A percentile compares a stretch with the other conserved stretches of the same genome.
These are phyloP conservation scores for Sipunculus nudus DNA, from an alignment of 2,888 invertebrate genomes.

Conservation along the genomic window DNA sequence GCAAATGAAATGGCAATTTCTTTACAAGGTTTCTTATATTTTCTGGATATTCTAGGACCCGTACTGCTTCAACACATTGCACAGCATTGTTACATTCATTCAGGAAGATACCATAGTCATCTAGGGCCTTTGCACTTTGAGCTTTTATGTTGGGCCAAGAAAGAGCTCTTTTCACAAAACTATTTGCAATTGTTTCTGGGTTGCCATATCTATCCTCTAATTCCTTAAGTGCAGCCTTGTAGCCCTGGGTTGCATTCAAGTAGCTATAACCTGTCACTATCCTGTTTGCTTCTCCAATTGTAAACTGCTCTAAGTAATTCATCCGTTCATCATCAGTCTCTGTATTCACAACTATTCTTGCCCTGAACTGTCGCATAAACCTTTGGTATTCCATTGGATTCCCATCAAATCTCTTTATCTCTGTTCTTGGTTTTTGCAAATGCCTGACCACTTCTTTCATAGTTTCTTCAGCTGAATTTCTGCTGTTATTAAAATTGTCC, in stretches of 20 bases:
- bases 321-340: constrained; percentile 18
- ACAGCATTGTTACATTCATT: constrained; percentile 26
- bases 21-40: constrained; percentile 15
- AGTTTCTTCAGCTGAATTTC: no score
- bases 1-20: constrained; percentile 25
- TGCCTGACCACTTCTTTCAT: constrained; percentile 1
- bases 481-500: no score
- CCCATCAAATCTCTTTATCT: constrained; percentile 30
- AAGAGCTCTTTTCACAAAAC: constrained; percentile 17
- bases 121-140: constrained; percentile 10
- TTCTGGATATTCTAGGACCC: constrained; percentile 18
- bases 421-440: constrained; percentile 20
- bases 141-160: constrained; percentile 16
- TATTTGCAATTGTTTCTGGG: constrained; percentile 9
- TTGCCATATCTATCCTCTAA: no score
- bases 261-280: constrained; percentile 19
- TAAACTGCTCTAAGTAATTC: constrained; percentile 25
- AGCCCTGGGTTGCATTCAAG: constrained; percentile 12
- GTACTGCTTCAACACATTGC: constrained; percentile 6
- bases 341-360: no score
- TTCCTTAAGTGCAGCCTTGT: constrained; percentile 10
- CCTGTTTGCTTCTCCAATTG: constrained; percentile 16
- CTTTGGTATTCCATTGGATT: constrained; percentile 19
- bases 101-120: constrained; percentile 27
- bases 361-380: constrained; percentile 13